Conservation (phyloP, 2,113 vertebrate species). For the Pontoporia blainvillei region DNA sequence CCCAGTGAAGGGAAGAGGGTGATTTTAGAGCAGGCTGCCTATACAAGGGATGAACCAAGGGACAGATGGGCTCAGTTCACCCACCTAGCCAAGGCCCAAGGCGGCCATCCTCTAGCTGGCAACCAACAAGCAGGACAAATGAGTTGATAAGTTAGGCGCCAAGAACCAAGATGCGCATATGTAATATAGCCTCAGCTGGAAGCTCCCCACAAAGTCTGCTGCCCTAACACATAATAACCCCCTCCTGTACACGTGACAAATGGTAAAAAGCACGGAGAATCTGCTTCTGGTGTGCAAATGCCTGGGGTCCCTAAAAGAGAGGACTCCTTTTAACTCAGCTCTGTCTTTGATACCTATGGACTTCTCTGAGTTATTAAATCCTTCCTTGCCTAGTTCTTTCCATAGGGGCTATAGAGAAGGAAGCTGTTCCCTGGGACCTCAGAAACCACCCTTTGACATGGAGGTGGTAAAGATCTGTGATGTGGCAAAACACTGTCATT, state of each 20-base stretch:
- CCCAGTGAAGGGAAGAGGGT: neutral
- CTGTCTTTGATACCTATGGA: neutral
- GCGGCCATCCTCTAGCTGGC: neutral
- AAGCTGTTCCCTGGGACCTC: neutral
- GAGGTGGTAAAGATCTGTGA: neutral
- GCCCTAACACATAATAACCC: neutral
- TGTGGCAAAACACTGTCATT: neutral
- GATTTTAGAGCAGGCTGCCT: neutral
- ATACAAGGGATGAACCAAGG: neutral
- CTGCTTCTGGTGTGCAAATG: neutral
- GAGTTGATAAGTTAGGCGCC: neutral
- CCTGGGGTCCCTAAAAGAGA: neutral
- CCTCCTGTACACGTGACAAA: neutral
- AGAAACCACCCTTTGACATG: neutral
- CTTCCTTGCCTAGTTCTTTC: neutral
- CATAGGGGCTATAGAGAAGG: accelerated
- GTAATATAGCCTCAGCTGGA: neutral
- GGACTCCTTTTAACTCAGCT: neutral
- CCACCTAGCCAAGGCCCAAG: neutral
- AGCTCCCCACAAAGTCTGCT: neutral
- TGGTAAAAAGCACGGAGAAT: neutral
- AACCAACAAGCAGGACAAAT: neutral
- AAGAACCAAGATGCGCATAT: neutral
- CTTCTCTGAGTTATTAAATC: neutral
- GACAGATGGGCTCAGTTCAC: neutral